These are phyloP conservation scores for Eulemur rubriventer DNA, from an alignment of 2,797 vertebrate species.

Conservation along the genomic window DNA sequence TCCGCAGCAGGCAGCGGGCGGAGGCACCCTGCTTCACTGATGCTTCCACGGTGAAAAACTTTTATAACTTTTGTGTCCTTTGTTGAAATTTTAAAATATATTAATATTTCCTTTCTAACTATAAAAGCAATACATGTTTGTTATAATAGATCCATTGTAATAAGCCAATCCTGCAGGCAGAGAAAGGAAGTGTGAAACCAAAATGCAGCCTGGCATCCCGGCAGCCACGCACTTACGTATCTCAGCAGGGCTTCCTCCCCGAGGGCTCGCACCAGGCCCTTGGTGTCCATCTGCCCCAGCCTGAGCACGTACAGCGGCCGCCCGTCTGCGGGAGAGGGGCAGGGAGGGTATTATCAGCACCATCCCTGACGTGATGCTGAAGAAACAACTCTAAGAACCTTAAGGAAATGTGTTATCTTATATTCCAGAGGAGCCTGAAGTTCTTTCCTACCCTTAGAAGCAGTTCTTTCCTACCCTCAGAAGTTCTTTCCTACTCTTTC, in stretches of 20 bases:
- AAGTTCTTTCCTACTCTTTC: not conserved
- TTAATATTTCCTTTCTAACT: not conserved
- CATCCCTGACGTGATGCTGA: fast-evolving
- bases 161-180: not conserved
- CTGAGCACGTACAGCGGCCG: constrained; percentile 96
- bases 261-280: constrained; percentile 96
- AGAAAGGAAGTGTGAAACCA: not conserved
- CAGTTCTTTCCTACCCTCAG: not conserved
- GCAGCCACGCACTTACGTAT: constrained; percentile 89
- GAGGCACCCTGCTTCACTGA: no score
- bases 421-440: fast-evolving
- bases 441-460: not conserved
- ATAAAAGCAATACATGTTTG: fast-evolving
- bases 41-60: fast-evolving
- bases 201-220: not conserved
- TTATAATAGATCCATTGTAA: not conserved
- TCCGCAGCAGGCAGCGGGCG: fast-evolving
- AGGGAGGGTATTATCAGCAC: fast-evolving
- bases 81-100: not conserved
- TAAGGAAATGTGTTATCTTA: fast-evolving
- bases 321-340: constrained; percentile 88
- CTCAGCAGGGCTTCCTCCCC: constrained; percentile 97
- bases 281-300: constrained; percentile 99
- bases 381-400: not conserved
- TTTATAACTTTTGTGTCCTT: not conserved